phyloP scores from a whole-genome alignment of 2,888 invertebrate species.

The Lasioglossum villosulum region DNA sequence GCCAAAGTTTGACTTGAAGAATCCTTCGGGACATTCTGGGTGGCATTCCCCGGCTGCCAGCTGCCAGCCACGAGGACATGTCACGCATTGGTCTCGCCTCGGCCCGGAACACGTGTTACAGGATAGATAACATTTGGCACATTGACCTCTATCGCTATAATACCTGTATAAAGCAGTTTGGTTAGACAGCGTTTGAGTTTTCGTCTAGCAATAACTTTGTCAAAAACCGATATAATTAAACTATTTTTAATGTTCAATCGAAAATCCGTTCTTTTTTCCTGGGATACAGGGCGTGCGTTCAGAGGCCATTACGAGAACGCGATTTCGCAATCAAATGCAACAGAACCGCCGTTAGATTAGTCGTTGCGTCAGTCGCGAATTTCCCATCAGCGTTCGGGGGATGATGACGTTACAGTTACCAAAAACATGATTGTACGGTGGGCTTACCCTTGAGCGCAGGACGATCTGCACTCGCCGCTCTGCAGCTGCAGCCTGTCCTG shows the following conservation, averaged over 20 bases:
- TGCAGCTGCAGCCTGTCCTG: constrained; percentile 91
- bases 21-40: constrained; percentile 94
- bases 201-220: not conserved
- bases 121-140: constrained; percentile 93
- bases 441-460: constrained; percentile 89
- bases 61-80: constrained; percentile 92
- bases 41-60: constrained; percentile 94
- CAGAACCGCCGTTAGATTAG: not conserved
- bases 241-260: not conserved
- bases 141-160: constrained; percentile 93
- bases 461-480: constrained; percentile 92
- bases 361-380: not conserved
- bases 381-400: not conserved
- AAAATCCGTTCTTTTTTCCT: not conserved
- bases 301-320: not conserved
- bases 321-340: not conserved
- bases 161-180: constrained; percentile 86
- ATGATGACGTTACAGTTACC: not conserved
- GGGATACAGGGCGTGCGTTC: not conserved
- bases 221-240: too few relatives aligned
- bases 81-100: constrained; percentile 93
- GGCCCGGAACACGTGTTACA: constrained; percentile 95
- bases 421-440: not conserved
- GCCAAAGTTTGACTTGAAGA: constrained; percentile 92
- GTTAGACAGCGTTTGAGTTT: not conserved